Evolutionary conservation across 1,140 invertebrate species (phyloP).

Genomic region (Drosophila dunni): DNA sequence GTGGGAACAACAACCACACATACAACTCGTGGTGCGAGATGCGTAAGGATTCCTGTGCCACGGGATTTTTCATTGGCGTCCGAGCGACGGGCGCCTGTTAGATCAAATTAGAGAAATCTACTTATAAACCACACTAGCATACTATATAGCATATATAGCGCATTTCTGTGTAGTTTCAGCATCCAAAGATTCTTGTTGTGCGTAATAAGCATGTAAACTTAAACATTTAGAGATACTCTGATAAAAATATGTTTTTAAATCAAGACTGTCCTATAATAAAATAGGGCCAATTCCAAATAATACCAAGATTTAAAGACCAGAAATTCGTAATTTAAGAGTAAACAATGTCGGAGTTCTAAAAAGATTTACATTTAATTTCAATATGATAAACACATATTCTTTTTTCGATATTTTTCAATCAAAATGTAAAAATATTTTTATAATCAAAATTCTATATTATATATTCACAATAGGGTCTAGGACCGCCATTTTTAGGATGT

Average conservation of each 20-base stretch:
- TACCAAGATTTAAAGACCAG: too few species aligned
- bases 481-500: too few species aligned
- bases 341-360: too few species aligned
- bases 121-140: slow-evolving; percentile 21
- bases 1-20: slow-evolving; percentile 93
- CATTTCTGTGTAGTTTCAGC: slow-evolving; percentile 63
- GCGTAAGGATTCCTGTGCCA: slow-evolving; percentile 92
- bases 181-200: slow-evolving; percentile 80
- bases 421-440: too few species aligned
- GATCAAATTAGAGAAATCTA: slow-evolving; percentile 51
- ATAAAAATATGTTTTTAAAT: not conserved
- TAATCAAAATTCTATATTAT: too few species aligned
- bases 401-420: too few species aligned
- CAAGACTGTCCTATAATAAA: too few species aligned
- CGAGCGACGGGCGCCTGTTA: slow-evolving; percentile 87
- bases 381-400: too few species aligned
- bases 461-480: too few species aligned
- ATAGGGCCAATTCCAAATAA: too few species aligned
- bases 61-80: slow-evolving; percentile 91
- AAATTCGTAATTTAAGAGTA: too few species aligned
- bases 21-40: slow-evolving; percentile 95
- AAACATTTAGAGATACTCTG: slow-evolving; percentile 20
- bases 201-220: slow-evolving; percentile 42
- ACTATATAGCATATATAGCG: slow-evolving; percentile 33
- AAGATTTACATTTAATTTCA: too few species aligned